Conservation (phyloP, 2,113 vertebrate genomes). For the Oplegnathus fasciatus region DNA sequence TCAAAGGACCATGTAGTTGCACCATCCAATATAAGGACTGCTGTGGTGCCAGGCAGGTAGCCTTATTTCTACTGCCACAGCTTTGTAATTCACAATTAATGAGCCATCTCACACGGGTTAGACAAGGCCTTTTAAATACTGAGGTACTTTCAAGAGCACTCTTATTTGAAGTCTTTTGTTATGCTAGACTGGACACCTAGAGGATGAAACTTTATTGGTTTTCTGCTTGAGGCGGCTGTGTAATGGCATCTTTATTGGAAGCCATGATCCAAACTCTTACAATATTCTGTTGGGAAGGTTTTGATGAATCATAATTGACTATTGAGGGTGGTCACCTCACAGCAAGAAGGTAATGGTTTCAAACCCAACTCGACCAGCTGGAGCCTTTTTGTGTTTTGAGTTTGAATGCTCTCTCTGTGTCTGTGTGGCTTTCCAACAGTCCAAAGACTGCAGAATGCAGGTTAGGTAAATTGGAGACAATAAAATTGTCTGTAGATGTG, state of each 20-base stretch:
- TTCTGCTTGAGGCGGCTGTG: constrained; percentile 26
- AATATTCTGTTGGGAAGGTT: constrained; percentile 44
- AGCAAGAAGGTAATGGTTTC: constrained; percentile 27
- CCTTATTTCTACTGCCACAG: constrained; percentile 45
- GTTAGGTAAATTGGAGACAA: neutral
- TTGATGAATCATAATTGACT: constrained; percentile 53
- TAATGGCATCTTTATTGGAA: constrained; percentile 50
- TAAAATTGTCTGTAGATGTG: neutral
- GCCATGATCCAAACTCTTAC: constrained; percentile 39
- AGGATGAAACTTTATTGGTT: constrained; percentile 25
- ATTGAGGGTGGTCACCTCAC: constrained; percentile 13
- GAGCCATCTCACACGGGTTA: constrained; percentile 60
- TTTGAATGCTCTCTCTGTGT: constrained; percentile 1
- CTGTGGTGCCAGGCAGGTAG: constrained; percentile 74
- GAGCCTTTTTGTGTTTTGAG: neutral
- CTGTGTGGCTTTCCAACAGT: neutral
- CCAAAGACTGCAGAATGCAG: constrained; percentile 17
- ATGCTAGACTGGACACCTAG: constrained; percentile 22
- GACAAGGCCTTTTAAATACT: constrained; percentile 57
- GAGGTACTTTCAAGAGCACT: constrained; percentile 52
- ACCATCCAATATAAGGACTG: constrained; percentile 54
- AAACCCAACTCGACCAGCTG: neutral
- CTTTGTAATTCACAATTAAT: constrained; percentile 77
- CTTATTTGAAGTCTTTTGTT: constrained; percentile 44
- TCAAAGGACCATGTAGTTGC: constrained; percentile 57